Evolutionary conservation across 2,797 vertebrate genomes (phyloP).

Genomic region (Oreochromis mossambicus): DNA sequence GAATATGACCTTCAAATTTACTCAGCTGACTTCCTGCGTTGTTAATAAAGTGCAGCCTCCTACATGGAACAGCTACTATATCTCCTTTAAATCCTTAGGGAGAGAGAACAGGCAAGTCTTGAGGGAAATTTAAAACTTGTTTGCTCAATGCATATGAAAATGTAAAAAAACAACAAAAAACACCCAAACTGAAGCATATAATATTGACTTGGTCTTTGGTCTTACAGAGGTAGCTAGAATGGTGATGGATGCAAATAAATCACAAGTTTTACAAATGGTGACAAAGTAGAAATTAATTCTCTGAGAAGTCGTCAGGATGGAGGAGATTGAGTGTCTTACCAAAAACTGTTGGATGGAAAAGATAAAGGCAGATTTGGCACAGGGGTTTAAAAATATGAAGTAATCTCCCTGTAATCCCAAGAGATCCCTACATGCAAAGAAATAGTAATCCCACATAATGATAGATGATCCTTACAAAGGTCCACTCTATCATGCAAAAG

Average conservation of each 20-base stretch:
- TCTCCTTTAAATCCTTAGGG: constrained; percentile 3
- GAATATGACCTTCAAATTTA: constrained; percentile 27
- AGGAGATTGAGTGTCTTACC: constrained; percentile 33
- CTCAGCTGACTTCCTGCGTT: background rate
- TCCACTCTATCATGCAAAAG: constrained; percentile 52
- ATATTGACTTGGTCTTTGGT: background rate
- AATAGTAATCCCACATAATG: constrained; percentile 73
- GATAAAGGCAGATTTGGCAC: constrained; percentile 61
- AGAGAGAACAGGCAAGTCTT: background rate
- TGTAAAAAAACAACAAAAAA: background rate
- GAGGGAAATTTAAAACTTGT: background rate
- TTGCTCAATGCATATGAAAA: constrained; percentile 12
- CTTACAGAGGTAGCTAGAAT: background rate
- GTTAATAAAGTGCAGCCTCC: constrained; percentile 24
- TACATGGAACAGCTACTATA: background rate
- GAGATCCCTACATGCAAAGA: constrained; percentile 72
- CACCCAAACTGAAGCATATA: background rate
- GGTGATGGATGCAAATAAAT: background rate
- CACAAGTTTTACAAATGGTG: background rate
- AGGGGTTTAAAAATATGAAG: constrained; percentile 63
- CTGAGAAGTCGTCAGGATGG: background rate
- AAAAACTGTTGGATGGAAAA: constrained; percentile 48
- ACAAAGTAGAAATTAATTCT: background rate
- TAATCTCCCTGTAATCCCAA: constrained; percentile 76
- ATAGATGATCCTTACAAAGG: constrained; percentile 69